phyloP scores from a whole-genome alignment of 2,797 vertebrate genomes.

The Crocodylus rhombifer region DNA sequence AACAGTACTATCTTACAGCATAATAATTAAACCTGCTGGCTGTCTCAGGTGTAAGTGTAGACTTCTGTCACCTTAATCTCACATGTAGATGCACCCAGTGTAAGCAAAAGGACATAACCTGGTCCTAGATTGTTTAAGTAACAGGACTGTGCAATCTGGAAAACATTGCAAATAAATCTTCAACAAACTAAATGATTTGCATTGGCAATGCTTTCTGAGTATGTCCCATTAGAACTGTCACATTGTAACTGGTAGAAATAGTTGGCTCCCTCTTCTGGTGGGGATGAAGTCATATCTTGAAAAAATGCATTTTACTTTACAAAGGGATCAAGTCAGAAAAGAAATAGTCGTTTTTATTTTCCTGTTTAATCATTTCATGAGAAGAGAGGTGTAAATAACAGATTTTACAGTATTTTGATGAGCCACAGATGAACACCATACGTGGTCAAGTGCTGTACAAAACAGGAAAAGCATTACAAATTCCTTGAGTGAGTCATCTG shows the following conservation, averaged over 20 bases:
- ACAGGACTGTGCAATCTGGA: neutral
- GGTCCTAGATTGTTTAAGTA: neutral
- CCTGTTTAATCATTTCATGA: neutral
- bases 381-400: neutral
- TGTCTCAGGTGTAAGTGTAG: too few relatives aligned
- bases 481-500: neutral
- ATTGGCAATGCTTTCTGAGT: accelerated
- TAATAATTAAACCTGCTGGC: too few relatives aligned
- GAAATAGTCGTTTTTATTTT: neutral
- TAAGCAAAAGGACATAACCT: neutral
- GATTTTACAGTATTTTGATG: neutral
- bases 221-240: accelerated
- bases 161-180: neutral
- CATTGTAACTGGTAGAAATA: neutral
- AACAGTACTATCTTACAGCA: too few relatives aligned
- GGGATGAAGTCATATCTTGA: neutral
- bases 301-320: neutral
- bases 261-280: neutral
- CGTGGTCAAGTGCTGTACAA: neutral
- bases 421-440: accelerated
- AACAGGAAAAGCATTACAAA: neutral
- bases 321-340: neutral
- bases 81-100: neutral
- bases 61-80: too few relatives aligned
- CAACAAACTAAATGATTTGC: neutral